Evolutionary conservation across 2,888 invertebrate genomes (phyloP).

Genomic region (Epinotia nisella): DNA sequence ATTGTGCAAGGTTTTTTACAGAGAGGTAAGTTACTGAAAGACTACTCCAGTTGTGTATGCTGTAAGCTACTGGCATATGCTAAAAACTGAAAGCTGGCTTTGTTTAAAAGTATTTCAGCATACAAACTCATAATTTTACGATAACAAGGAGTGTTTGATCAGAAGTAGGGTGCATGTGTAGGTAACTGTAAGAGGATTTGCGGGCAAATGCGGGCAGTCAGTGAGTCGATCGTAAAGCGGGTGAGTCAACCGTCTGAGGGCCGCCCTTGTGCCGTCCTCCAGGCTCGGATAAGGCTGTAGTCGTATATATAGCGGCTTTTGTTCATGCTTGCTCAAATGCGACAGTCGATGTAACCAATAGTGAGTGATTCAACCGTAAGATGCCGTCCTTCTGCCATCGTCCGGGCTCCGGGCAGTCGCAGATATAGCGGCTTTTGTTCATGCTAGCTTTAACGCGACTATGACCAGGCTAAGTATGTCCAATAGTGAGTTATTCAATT

Average conservation of each 20-base stretch:
- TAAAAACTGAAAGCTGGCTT: neutral
- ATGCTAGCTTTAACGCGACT: no score
- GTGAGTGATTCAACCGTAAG: no score
- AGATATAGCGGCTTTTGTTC: neutral
- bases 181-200: slow-evolving; percentile 41
- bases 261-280: slow-evolving; percentile 66
- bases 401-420: neutral
- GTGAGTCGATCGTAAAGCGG: slow-evolving; percentile 49
- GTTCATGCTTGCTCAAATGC: no score
- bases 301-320: slow-evolving; percentile 5
- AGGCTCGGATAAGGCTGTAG: slow-evolving; percentile 50
- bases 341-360: no score
- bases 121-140: slow-evolving; percentile 5
- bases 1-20: no score
- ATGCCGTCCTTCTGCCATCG: neutral
- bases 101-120: neutral
- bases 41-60: no score
- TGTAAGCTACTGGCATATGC: neutral
- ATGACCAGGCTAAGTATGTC: no score
- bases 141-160: slow-evolving; percentile 32
- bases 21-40: no score
- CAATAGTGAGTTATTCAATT: slow-evolving; percentile 4
- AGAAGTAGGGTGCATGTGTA: slow-evolving; percentile 35
- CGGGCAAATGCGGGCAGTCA: slow-evolving; percentile 27
- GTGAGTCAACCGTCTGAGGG: slow-evolving; percentile 75